phyloP scores from a whole-genome alignment of 35 echinoderm and acorn worm species.

The Holothuria glaberrima region DNA sequence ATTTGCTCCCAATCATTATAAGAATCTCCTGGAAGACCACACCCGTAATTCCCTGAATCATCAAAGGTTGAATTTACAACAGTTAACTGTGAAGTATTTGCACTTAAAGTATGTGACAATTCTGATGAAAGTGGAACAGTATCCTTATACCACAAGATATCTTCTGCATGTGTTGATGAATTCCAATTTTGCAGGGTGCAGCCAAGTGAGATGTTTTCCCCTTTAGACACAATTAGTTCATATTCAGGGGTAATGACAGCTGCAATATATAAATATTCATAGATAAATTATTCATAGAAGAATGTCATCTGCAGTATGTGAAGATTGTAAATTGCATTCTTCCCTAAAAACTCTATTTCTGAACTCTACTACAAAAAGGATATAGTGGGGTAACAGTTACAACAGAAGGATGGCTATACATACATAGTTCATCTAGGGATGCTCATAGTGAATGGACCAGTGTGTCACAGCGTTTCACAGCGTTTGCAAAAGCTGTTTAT shows the following conservation, averaged over 20 bases:
- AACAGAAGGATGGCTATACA: no score
- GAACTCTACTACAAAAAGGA: no score
- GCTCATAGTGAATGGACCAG: no score
- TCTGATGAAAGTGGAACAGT: background rate
- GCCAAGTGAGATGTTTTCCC: background rate
- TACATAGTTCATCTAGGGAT: no score
- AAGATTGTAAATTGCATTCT: no score
- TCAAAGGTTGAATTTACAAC: background rate
- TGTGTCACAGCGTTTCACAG: no score
- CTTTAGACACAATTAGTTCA: background rate
- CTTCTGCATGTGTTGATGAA: background rate
- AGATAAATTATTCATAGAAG: background rate
- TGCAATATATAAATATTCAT: background rate
- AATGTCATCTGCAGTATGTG: no score
- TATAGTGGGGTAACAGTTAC: no score
- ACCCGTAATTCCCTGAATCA: slow-evolving; percentile 1
- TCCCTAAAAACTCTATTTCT: no score
- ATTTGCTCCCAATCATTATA: background rate
- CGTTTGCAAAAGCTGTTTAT: no score
- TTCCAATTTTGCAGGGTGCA: background rate
- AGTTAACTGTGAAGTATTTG: background rate
- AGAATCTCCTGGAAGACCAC: background rate
- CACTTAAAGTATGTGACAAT: background rate
- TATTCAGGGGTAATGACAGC: background rate
- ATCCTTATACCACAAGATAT: slow-evolving; percentile 13